Evolutionary conservation across 2,888 invertebrate genomes (phyloP).

Genomic region (Lasioglossum oenotherae): DNA sequence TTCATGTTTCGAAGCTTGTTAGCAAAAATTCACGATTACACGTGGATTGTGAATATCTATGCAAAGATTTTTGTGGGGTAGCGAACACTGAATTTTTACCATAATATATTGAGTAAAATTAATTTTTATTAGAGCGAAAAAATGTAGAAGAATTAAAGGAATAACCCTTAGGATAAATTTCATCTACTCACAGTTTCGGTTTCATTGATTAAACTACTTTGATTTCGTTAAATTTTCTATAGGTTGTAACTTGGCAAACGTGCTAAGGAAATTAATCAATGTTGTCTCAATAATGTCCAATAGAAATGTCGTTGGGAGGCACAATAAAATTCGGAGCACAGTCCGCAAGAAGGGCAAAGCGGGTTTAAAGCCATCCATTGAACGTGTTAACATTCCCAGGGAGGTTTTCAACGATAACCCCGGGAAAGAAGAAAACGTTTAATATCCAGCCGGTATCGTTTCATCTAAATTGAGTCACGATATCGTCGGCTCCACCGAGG

Average conservation of each 20-base stretch:
- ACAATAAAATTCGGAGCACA: not conserved
- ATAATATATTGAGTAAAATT: no score
- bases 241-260: no score
- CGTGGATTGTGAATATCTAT: not conserved
- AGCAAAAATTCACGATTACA: not conserved
- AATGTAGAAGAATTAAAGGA: no score
- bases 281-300: not conserved
- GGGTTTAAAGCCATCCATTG: not conserved
- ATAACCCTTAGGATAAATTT: no score
- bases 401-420: constrained; percentile 30
- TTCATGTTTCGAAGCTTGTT: not conserved
- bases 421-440: constrained; percentile 32
- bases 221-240: no score
- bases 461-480: constrained; percentile 59
- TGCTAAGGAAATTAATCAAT: not conserved
- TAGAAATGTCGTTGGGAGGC: not conserved
- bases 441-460: constrained; percentile 24
- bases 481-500: constrained; percentile 45
- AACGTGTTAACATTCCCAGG: constrained; percentile 19
- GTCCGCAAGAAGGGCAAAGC: not conserved
- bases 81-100: not conserved
- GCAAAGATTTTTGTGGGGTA: not conserved
- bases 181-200: no score
- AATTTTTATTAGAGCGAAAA: no score
- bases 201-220: no score